phyloP scores from a whole-genome alignment of 1,140 invertebrate genomes.

The Dysdera silvatica region DNA sequence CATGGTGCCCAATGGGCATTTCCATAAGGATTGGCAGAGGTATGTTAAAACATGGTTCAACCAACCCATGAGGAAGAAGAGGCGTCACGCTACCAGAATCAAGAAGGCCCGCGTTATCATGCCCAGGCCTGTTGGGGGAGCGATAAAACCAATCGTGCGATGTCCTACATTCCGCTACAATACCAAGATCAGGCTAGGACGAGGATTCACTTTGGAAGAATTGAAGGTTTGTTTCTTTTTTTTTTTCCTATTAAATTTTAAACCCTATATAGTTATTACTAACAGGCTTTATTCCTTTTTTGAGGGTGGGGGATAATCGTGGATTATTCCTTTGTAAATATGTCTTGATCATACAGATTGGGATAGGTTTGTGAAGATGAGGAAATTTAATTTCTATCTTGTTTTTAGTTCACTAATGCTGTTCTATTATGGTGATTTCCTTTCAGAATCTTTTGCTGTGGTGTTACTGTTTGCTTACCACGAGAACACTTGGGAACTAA shows the following conservation, averaged over 20 bases:
- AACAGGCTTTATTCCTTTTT: no score
- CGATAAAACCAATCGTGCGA: slow-evolving; percentile 80
- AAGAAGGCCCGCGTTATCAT: slow-evolving; percentile 87
- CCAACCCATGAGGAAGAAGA: slow-evolving; percentile 87
- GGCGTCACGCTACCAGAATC: slow-evolving; percentile 73
- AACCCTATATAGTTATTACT: no score
- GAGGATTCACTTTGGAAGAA: slow-evolving; percentile 94
- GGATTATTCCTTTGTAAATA: no score
- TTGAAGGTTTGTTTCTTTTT: slow-evolving; percentile 58
- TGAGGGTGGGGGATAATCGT: no score
- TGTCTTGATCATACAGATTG: no score
- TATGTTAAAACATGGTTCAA: slow-evolving; percentile 99
- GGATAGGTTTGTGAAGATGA: no score
- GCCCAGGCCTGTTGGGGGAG: slow-evolving; percentile 77
- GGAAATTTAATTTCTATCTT: no score
- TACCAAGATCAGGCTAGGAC: slow-evolving; percentile 79
- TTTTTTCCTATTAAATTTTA: background rate
- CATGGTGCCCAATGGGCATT: slow-evolving; percentile 98
- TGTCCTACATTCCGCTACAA: slow-evolving; percentile 91
- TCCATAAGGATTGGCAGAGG: slow-evolving; percentile 99
- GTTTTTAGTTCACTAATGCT: no score
- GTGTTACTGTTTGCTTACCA: background rate
- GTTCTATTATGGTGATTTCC: no score
- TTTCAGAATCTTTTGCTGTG: background rate
- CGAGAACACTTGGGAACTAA: no score